Conservation (phyloP, 2,113 vertebrate genomes). For the Psittacula cyanocephala region DNA sequence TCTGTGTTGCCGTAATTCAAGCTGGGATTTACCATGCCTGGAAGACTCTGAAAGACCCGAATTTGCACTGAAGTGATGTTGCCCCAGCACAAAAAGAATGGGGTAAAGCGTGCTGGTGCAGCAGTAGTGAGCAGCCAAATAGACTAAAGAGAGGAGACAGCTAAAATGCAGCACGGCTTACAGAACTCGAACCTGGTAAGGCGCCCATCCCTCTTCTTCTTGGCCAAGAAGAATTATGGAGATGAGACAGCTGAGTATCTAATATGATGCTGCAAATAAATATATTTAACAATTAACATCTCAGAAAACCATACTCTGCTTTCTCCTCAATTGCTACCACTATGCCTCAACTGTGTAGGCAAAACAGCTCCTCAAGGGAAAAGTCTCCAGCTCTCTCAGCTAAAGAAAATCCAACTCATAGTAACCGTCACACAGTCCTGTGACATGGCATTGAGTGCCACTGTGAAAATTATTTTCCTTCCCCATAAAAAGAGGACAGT, state of each 20-base stretch:
- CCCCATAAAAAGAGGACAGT: neutral
- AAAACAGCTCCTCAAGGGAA: neutral
- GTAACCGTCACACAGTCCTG: neutral
- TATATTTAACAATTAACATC: neutral
- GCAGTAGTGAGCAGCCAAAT: neutral
- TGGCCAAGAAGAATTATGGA: rapidly evolving
- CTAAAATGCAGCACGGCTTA: neutral
- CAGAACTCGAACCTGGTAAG: neutral
- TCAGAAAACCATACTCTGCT: neutral
- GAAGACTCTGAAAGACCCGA: neutral
- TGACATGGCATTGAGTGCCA: rapidly evolving
- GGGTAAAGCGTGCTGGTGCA: neutral
- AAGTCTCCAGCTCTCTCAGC: neutral
- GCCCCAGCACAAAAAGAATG: neutral
- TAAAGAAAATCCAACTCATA: neutral
- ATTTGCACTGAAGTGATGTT: neutral
- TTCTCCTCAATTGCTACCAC: neutral
- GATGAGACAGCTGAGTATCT: neutral
- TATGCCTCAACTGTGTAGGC: neutral
- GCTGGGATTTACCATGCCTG: neutral
- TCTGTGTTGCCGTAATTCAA: neutral
- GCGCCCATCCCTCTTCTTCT: neutral
- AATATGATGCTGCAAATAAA: neutral
- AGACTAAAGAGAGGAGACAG: neutral
- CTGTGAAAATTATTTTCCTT: neutral